A percentile compares a stretch with the other conserved stretches of the same genome.
Conservation (phyloP, 1,140 invertebrate species). For the Lethrus apterus region DNA sequence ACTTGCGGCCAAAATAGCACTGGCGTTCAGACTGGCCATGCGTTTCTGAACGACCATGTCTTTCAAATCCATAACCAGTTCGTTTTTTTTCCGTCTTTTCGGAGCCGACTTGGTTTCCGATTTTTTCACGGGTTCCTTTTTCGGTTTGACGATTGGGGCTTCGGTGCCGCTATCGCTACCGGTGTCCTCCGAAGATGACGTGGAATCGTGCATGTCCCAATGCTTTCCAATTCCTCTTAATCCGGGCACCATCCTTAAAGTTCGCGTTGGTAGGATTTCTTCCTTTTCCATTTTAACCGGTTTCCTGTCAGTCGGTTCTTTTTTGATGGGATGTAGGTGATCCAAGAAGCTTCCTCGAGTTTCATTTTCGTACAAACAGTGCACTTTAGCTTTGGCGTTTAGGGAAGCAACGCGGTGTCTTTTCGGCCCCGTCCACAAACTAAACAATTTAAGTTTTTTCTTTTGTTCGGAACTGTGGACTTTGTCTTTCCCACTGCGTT, state of each 20-base stretch:
- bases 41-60: constrained; percentile 83
- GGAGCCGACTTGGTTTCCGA: constrained; percentile 24
- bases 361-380: constrained; percentile 86
- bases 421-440: constrained; percentile 63
- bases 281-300: constrained; percentile 31
- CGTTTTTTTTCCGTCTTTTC: constrained; percentile 44
- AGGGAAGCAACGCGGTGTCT: constrained; percentile 77
- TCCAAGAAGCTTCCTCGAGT: constrained; percentile 60
- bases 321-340: constrained; percentile 26
- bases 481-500: constrained; percentile 5
- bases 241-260: constrained; percentile 63
- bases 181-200: constrained; percentile 45
- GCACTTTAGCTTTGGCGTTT: constrained; percentile 86
- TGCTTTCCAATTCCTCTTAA: constrained; percentile 70
- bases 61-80: constrained; percentile 74
- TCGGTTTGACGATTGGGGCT: constrained; percentile 10
- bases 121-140: constrained; percentile 17
- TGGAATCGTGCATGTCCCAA: constrained; percentile 64
- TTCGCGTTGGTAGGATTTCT: constrained; percentile 47
- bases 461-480: constrained; percentile 16
- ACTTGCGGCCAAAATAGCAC: constrained; percentile 84
- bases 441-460: constrained; percentile 45
- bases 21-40: constrained; percentile 89
- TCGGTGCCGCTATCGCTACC: constrained; percentile 23
- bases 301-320: background rate